These are phyloP conservation scores for Drosophila prolongata DNA, from an alignment of 2,888 invertebrate species.

Conservation along the genomic window DNA sequence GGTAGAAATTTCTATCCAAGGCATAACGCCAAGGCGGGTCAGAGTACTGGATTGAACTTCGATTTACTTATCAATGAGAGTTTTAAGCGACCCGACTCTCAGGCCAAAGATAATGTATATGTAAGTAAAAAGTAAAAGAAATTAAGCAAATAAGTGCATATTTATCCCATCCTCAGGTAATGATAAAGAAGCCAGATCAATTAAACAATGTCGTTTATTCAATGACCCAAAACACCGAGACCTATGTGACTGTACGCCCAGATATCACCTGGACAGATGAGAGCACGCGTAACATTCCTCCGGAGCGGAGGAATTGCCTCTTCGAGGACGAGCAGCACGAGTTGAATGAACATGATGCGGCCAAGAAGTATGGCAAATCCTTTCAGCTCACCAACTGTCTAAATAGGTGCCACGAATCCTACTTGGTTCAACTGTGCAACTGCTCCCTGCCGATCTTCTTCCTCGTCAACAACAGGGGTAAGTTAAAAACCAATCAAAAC, in stretches of 20 bases:
- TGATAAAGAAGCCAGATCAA: constrained; percentile 75
- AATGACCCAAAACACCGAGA: constrained; percentile 75
- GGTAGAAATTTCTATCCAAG: constrained; percentile 68
- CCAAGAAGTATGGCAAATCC: constrained; percentile 42
- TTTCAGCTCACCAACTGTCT: constrained; percentile 78
- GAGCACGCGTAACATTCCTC: constrained; percentile 60
- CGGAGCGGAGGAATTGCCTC: constrained; percentile 77
- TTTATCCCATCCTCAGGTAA: constrained; percentile 56
- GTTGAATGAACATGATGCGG: constrained; percentile 51
- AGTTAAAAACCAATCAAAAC: neutral
- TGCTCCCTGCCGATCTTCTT: constrained; percentile 81
- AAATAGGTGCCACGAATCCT: constrained; percentile 80
- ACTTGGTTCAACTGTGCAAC: constrained; percentile 78
- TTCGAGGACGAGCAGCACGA: constrained; percentile 65
- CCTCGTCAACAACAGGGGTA: constrained; percentile 62
- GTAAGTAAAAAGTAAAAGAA: constrained; percentile 46
- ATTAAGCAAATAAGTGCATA: neutral
- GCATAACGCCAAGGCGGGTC: constrained; percentile 78
- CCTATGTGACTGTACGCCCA: constrained; percentile 78
- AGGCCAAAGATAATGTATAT: constrained; percentile 60
- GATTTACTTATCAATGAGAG: constrained; percentile 53
- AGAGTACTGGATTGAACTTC: constrained; percentile 70
- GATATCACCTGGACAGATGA: constrained; percentile 76
- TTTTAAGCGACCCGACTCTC: constrained; percentile 54
- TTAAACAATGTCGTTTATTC: constrained; percentile 66